A percentile compares a stretch with the other conserved stretches of the same genome.
phyloP scores from a whole-genome alignment of 2,113 vertebrate species.

The Oxygymnocypris stewartii region DNA sequence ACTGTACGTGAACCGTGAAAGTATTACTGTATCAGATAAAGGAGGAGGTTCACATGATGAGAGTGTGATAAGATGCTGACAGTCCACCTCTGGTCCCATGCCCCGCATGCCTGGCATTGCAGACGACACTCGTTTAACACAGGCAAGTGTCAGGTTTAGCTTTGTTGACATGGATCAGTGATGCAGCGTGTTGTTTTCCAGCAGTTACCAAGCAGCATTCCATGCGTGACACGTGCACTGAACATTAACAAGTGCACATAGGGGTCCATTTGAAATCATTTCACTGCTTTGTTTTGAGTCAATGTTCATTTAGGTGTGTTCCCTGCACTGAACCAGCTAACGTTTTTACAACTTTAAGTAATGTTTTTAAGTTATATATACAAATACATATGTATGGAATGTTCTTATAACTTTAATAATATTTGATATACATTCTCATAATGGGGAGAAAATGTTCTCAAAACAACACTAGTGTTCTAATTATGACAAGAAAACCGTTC shows the following conservation, averaged over 20 bases:
- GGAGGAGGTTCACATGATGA: conserved; percentile 1
- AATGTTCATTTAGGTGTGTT: background rate
- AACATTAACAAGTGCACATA: background rate
- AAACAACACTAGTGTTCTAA: too few species aligned
- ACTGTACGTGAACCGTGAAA: background rate
- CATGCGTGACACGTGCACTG: background rate
- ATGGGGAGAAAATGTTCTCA: too few species aligned
- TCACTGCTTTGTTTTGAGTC: background rate
- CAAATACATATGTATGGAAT: too few species aligned
- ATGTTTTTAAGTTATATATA: too few species aligned
- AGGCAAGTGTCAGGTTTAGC: background rate
- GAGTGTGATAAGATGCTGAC: conserved; percentile 15
- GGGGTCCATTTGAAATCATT: background rate
- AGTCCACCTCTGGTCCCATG: background rate
- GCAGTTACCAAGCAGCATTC: background rate
- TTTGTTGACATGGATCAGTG: background rate
- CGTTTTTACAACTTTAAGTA: too few species aligned
- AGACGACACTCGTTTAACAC: background rate
- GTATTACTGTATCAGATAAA: conserved; percentile 28
- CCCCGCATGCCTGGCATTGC: background rate
- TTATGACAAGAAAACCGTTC: too few species aligned
- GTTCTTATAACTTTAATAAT: too few species aligned
- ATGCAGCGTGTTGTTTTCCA: background rate
- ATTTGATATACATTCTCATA: too few species aligned
- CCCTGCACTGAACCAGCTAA: too few species aligned